These are phyloP conservation scores for Phanerotoma sp. DNA, from an alignment of 2,888 invertebrate genomes.

Conservation along the genomic window DNA sequence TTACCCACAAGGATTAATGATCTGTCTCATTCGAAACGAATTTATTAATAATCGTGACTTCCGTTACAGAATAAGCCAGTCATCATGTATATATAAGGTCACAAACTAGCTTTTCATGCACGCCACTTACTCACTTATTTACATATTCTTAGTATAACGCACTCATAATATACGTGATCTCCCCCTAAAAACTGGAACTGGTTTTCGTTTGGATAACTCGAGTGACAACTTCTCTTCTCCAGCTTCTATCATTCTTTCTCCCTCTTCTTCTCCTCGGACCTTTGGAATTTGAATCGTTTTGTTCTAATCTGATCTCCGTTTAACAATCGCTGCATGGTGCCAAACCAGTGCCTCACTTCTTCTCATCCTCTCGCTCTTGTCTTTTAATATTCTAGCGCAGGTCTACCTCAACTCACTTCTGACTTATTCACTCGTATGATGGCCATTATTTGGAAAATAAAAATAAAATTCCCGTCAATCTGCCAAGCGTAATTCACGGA, in stretches of 20 bases:
- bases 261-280: conserved; percentile 18
- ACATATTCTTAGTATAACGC: not conserved
- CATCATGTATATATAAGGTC: not conserved
- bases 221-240: conserved; percentile 27
- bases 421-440: no score
- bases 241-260: no score
- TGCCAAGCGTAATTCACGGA: not conserved
- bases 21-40: conserved; percentile 32
- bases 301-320: conserved; percentile 39
- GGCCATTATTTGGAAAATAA: no score
- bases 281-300: conserved; percentile 37
- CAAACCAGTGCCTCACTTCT: conserved; percentile 31
- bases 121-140: not conserved
- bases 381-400: conserved; percentile 9
- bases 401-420: no score
- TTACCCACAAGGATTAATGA: conserved; percentile 29
- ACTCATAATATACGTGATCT: conserved; percentile 9
- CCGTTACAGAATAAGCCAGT: conserved; percentile 19
- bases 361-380: conserved; percentile 10
- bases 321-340: conserved; percentile 38
- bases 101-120: not conserved
- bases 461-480: not conserved
- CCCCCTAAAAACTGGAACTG: conserved; percentile 33
- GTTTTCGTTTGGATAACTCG: conserved; percentile 32
- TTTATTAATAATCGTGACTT: conserved; percentile 35